Evolutionary conservation across 2,797 vertebrate genomes (phyloP), one percentile per base, ranked within the genome.

Genomic region (Rhinatrema bivittatum): DNA sequence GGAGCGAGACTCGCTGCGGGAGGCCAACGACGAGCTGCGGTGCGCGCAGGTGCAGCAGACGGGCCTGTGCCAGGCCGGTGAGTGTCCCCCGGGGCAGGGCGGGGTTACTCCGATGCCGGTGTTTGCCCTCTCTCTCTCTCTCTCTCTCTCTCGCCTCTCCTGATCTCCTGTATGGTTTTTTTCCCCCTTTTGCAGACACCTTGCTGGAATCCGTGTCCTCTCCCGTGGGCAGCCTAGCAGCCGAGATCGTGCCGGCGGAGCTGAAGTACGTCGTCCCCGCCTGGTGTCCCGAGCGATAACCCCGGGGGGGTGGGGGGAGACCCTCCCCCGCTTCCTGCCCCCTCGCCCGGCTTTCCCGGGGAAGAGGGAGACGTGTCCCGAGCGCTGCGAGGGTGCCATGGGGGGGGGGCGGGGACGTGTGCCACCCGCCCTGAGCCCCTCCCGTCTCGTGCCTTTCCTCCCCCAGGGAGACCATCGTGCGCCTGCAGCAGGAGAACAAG

Each of bases 161-260:
- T n/a, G n/a, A n/a, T n/a, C n/a, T n/a, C n/a, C n/a, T n/a, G n/a
- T n/a, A n/a, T n/a, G n/a, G n/a, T n/a, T n/a, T n/a, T n/a, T n/a
- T n/a, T n/a, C n/a, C n/a, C n/a, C n/a, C n/a, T 28, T 5, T 20
- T 33, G 3, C 32, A 75, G 89, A 77, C 41, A 62, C 70, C 25
- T 32, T 87, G 16, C 51, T 72, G 39, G 82, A 85, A 33, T 64
- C 63, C 15, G 56, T 53, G 10, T 26, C 59, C 1, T 61, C 70
- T 10, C 36, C 87, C 1, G 52, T 80, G 9, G 88, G 86, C 30
- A 94, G 87, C 62, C 76, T 95, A 15, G 91, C 90, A 5, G 84
- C 89, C 2, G 91, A 95, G 62, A 94, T 94, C 32, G 77, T 95
- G 56, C 91, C 91, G 4, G 76, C 87, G 1, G 92, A 94, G 67